A percentile compares a stretch with the other conserved stretches of the same genome.
phyloP scores from a whole-genome alignment of 2,797 vertebrate species.

The Argentina silus region DNA sequence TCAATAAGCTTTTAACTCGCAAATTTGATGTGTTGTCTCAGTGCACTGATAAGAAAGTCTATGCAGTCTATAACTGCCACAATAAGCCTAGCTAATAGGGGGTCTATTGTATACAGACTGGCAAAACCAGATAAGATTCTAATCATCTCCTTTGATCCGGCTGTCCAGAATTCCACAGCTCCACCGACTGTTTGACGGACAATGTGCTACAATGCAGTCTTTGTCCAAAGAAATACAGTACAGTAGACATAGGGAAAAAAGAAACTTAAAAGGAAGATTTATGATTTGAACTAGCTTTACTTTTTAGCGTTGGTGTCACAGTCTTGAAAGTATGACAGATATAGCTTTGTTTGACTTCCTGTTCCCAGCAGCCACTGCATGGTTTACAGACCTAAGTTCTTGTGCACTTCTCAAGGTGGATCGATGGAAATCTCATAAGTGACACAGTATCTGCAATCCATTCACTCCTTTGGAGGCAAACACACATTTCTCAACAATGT shows the following conservation, averaged over 20 bases:
- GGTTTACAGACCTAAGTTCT: not conserved
- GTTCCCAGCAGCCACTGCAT: not conserved
- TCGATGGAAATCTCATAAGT: not conserved
- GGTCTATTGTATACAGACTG: conserved; percentile 39
- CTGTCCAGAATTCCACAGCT: conserved; percentile 43
- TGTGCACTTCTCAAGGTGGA: not conserved
- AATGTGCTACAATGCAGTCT: conserved; percentile 4
- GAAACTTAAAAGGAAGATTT: conserved; percentile 13
- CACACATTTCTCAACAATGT: not conserved
- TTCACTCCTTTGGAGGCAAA: not conserved
- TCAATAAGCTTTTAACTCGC: conserved; percentile 35
- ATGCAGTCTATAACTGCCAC: conserved; percentile 23
- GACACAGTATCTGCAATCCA: not conserved
- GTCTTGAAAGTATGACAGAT: conserved; percentile 11
- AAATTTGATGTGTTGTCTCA: conserved; percentile 30
- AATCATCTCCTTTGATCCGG: conserved; percentile 34
- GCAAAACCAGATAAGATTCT: conserved; percentile 37
- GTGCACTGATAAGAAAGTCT: conserved; percentile 39
- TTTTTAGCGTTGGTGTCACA: not conserved
- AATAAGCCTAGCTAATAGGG: conserved; percentile 28
- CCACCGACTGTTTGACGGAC: not conserved
- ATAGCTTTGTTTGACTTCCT: conserved; percentile 21
- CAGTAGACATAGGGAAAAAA: conserved; percentile 4
- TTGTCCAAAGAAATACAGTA: conserved; percentile 18
- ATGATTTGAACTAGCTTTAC: conserved; percentile 25